These are phyloP conservation scores for Rissa tridactyla DNA, from an alignment of 2,113 vertebrate genomes.

Conservation along the genomic window DNA sequence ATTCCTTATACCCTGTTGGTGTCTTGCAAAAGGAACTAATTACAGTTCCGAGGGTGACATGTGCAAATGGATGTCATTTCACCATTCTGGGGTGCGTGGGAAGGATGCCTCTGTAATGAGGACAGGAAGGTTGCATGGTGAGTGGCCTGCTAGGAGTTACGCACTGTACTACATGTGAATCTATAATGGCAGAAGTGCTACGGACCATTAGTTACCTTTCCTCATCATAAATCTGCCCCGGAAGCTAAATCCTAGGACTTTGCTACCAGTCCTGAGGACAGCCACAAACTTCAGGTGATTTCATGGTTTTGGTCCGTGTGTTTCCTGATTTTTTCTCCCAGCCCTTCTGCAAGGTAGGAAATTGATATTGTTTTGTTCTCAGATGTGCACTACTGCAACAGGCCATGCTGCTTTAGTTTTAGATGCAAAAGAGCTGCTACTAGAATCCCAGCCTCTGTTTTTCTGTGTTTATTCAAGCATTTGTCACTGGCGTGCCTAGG, in stretches of 20 bases:
- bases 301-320: accelerated
- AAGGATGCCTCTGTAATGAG: neutral
- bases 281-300: neutral
- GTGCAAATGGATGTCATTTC: neutral
- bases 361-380: neutral
- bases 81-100: neutral
- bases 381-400: neutral
- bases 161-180: neutral
- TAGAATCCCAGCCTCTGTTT: neutral
- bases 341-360: neutral
- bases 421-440: neutral
- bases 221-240: neutral
- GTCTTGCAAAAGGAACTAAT: neutral
- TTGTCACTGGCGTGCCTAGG: neutral
- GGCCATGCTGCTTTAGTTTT: neutral
- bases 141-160: neutral
- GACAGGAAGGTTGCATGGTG: neutral
- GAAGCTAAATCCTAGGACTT: neutral
- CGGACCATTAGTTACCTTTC: accelerated
- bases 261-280: neutral
- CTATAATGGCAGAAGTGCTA: neutral
- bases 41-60: neutral
- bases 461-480: neutral
- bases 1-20: neutral
- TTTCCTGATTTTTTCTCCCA: neutral